Conservation (phyloP, 1,140 invertebrate species). For the Caenorhabditis elegans region DNA sequence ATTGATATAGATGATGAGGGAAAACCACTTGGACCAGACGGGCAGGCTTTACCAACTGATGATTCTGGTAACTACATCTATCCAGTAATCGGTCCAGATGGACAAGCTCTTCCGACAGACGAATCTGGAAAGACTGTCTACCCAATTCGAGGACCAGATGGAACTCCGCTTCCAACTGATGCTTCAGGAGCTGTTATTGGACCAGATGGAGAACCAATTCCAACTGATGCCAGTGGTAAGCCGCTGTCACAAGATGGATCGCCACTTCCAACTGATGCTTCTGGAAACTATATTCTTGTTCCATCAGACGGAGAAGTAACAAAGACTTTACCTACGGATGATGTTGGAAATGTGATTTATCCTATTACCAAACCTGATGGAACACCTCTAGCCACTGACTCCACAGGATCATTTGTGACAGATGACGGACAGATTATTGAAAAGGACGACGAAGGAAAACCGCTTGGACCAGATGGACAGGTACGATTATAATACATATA, state of each 20-base stretch:
- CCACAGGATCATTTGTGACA: no score
- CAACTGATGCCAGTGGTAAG: conserved; percentile 34
- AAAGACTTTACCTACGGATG: conserved; percentile 44
- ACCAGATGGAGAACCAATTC: conserved; percentile 24
- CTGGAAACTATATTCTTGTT: conserved; percentile 36
- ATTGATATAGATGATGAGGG: conserved; percentile 29
- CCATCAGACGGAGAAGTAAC: conserved; percentile 44
- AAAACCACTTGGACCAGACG: conserved; percentile 37
- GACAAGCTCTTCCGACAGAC: conserved; percentile 32
- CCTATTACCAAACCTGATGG: conserved; percentile 11
- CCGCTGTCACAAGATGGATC: conserved; percentile 22
- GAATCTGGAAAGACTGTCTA: conserved; percentile 29
- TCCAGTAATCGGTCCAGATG: conserved; percentile 17
- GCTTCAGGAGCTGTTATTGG: background rate
- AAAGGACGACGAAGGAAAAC: no score
- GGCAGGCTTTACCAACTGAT: conserved; percentile 37
- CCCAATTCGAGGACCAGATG: conserved; percentile 17
- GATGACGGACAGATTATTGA: no score
- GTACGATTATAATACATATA: no score
- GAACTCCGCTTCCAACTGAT: conserved; percentile 11
- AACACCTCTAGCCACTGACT: conserved; percentile 39
- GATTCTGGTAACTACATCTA: conserved; percentile 35
- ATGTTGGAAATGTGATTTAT: background rate
- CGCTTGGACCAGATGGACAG: background rate
- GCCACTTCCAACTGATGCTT: conserved; percentile 39